A percentile compares a stretch with the other conserved stretches of the same genome.
Evolutionary conservation across 2,113 vertebrate genomes (phyloP).

Genomic region (Dicerorhinus sumatrensis): DNA sequence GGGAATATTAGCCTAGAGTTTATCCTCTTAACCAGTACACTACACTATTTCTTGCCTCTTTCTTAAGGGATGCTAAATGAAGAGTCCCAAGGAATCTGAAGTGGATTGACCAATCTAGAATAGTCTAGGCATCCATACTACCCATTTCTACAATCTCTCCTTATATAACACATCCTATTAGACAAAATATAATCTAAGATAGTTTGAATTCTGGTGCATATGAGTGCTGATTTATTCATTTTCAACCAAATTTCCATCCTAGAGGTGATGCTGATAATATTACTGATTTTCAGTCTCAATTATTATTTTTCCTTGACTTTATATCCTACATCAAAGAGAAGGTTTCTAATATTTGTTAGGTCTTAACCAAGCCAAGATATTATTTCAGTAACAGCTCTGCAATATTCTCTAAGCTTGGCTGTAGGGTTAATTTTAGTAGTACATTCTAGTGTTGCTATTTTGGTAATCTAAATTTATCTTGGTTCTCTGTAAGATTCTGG

Average conservation of each 20-base stretch:
- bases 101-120: not conserved
- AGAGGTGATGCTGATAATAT: not conserved
- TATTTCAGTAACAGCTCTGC: not conserved
- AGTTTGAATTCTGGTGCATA: not conserved
- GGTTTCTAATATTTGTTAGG: not conserved
- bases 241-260: not conserved
- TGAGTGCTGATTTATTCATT: not conserved
- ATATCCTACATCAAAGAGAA: not conserved
- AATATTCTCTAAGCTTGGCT: not conserved
- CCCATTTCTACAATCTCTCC: not conserved
- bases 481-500: not conserved
- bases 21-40: not conserved
- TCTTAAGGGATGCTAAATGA: not conserved
- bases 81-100: not conserved
- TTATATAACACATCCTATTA: not conserved
- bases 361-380: not conserved
- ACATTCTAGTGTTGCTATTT: not conserved
- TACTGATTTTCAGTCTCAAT: not conserved
- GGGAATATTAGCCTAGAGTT: not conserved
- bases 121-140: not conserved
- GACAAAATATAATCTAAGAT: not conserved
- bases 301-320: slow-evolving; percentile 54
- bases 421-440: not conserved
- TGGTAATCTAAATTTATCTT: not conserved
- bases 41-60: not conserved